Evolutionary conservation across 2,888 invertebrate species (phyloP).

Genomic region (Phytoseiulus persimilis): DNA sequence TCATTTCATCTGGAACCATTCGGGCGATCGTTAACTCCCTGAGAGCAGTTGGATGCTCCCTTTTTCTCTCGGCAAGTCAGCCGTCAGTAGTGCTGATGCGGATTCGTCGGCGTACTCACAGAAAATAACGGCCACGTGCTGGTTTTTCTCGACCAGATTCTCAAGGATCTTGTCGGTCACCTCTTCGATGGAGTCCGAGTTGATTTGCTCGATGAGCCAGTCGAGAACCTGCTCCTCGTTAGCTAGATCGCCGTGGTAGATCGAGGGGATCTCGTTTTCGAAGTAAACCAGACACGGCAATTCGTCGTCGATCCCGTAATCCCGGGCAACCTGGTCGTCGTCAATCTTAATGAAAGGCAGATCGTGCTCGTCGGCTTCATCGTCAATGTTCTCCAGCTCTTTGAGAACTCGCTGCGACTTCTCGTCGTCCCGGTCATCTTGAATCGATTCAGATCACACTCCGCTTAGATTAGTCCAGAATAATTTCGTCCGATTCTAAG

Average conservation of each 20-base stretch:
- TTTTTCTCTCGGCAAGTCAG: too few species aligned
- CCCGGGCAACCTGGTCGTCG: constrained; percentile 66
- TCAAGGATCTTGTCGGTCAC: constrained; percentile 69
- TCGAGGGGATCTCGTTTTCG: constrained; percentile 78
- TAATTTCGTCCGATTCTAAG: not conserved
- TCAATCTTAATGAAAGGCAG: constrained; percentile 89
- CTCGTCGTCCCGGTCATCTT: constrained; percentile 70
- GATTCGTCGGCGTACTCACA: too few species aligned
- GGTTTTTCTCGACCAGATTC: constrained; percentile 69
- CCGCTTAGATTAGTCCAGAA: not conserved
- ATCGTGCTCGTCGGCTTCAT: constrained; percentile 83
- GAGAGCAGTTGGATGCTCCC: too few species aligned
- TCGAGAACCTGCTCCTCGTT: constrained; percentile 89
- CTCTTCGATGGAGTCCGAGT: constrained; percentile 51
- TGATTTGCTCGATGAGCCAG: constrained; percentile 78
- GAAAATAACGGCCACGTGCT: constrained; percentile 78
- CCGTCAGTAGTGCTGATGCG: too few species aligned
- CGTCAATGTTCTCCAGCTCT: constrained; percentile 83
- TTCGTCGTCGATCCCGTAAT: constrained; percentile 74
- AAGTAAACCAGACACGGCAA: constrained; percentile 77
- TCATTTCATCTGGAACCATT: constrained; percentile 15
- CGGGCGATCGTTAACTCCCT: not conserved
- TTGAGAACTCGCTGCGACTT: constrained; percentile 73
- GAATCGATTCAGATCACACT: constrained; percentile 44
- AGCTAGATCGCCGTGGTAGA: constrained; percentile 80